phyloP scores from a whole-genome alignment of 2,797 vertebrate species.

The Pitangus sulphuratus region DNA sequence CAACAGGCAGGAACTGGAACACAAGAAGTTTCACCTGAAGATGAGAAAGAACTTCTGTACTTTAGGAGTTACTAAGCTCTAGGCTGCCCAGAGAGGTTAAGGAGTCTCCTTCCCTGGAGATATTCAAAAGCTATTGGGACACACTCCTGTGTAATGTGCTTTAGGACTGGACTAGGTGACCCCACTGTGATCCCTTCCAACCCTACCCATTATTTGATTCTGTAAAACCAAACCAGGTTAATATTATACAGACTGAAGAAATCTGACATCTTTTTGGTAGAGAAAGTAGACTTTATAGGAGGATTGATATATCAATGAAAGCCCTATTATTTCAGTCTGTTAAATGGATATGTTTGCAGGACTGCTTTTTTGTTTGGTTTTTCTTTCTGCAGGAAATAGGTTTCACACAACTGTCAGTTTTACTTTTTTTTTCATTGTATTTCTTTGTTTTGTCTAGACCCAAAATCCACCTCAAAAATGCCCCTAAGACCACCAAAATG shows the following conservation, averaged over 20 bases:
- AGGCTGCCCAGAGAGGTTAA: not conserved
- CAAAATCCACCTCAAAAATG: not conserved
- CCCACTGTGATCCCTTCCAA: not conserved
- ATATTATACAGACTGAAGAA: not conserved
- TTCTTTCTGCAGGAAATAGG: rapidly evolving
- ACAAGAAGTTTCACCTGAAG: not conserved
- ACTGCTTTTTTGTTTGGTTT: not conserved
- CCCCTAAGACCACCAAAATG: rapidly evolving
- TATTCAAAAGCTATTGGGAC: not conserved
- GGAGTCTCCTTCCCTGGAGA: not conserved
- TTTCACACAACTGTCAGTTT: not conserved
- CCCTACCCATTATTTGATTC: not conserved
- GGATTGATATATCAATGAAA: not conserved
- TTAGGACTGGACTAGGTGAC: not conserved
- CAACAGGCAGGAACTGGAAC: not conserved
- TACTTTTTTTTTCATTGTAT: not conserved
- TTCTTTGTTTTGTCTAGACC: not conserved
- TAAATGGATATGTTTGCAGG: not conserved
- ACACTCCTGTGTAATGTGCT: not conserved
- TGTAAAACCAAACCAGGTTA: not conserved
- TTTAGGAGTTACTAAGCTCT: not conserved
- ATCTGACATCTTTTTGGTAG: not conserved
- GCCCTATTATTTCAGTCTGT: not conserved
- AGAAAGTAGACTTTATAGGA: not conserved
- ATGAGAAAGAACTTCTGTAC: not conserved